phyloP scores from a whole-genome alignment of 2,113 vertebrate genomes.

The Grammomys dolichurus region DNA sequence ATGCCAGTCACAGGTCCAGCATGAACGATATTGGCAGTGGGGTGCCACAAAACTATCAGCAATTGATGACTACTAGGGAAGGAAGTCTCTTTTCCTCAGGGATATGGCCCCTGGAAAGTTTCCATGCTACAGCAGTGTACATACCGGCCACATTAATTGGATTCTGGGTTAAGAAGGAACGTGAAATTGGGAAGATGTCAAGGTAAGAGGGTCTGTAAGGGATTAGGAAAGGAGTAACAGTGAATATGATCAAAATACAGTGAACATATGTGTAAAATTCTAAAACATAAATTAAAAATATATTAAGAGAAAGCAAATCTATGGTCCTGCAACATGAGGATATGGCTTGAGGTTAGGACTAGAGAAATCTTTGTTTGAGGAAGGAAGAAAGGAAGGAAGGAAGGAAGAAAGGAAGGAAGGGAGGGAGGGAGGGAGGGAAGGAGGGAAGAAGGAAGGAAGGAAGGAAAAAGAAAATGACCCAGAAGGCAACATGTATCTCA shows the following conservation, averaged over 20 bases:
- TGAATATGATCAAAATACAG: not conserved
- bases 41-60: not conserved
- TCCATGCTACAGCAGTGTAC: too few relatives aligned
- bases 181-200: not conserved
- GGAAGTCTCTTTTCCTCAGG: not conserved
- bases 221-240: too few relatives aligned
- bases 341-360: not conserved
- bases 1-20: too few relatives aligned
- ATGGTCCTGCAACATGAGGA: not conserved
- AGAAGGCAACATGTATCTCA: not conserved
- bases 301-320: not conserved
- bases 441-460: too few relatives aligned
- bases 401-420: not conserved
- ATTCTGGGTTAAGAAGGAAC: not conserved
- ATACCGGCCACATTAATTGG: too few relatives aligned
- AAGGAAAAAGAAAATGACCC: not conserved
- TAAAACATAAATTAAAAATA: not conserved
- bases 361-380: not conserved
- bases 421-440: not conserved
- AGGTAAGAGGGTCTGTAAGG: not conserved
- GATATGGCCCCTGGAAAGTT: not conserved
- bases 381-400: not conserved
- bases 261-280: not conserved
- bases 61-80: not conserved
- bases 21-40: not conserved